Evolutionary conservation across 2,797 vertebrate species (phyloP), one percentile per base, ranked within the genome.

Genomic region (Lepilemur septentrionalis): DNA sequence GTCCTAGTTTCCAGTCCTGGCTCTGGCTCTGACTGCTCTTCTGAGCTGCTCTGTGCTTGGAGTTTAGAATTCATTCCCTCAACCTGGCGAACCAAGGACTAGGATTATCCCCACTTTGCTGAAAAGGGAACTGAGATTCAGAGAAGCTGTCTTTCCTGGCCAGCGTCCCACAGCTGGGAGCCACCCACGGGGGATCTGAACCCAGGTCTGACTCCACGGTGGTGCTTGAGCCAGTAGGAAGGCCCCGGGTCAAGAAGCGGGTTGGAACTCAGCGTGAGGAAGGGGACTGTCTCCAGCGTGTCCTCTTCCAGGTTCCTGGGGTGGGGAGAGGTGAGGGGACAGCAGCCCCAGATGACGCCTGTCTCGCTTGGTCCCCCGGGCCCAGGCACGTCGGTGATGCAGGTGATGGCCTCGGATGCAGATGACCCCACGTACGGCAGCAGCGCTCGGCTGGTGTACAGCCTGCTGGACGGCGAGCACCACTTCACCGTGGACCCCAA

Each of bases 311-410:
- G 90, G 38, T 61, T 73, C 69, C 89, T 32, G 32, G 82, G 67
- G 15, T 48, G 41, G 83, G 89, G 76, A 17, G 23, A 28, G 38
- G 28, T n/a, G 61, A 67, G 94, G 73, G 46, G 41, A 91, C 0
- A 25, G 52, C 2, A 12, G 79, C 87, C 85, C 80, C 95, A 69
- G 65, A 83, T 97, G 89, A 98, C 94, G 32, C 7, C 57, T 69
- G 85, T 97, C 76, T 93, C 11, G 48, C 97, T 96, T 98, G 96
- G 89, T 96, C 84, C 96, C 89, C 94, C 2, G 89, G 97, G 95
- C 95, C 97, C 98, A 99, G 99, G 99, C 97, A 99, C 99, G 0
- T 99, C 99, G 0, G 99, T 99, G 96, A 99, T 99, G 99, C 99
- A 99, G 98, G 99, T 99, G 95, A 99, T 99, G 93, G 99, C 99